Percentiles rank a stretch among this genome's conserved stretches.
Conservation (phyloP, 2,797 vertebrate species). For the Rhinichthys osculus region DNA sequence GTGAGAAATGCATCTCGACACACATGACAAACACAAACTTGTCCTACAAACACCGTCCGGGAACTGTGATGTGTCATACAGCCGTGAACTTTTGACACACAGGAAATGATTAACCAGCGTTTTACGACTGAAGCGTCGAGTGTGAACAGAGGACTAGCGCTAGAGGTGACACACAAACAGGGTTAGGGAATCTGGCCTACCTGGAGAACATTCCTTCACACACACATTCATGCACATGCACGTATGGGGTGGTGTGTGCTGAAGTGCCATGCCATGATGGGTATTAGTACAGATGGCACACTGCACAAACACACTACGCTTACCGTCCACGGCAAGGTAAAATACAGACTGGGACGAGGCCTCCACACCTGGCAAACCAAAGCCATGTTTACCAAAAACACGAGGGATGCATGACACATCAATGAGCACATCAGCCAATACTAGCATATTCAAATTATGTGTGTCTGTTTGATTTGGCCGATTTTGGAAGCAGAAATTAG, state of each 20-base stretch:
- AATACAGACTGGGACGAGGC: constrained; percentile 65
- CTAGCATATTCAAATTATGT: not conserved
- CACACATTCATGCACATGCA: constrained; percentile 27
- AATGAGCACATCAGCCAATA: not conserved
- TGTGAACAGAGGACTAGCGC: not conserved
- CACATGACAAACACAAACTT: not conserved
- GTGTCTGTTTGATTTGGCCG: not conserved
- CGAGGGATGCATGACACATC: constrained; percentile 17
- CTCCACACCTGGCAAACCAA: constrained; percentile 65
- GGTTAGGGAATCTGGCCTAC: constrained; percentile 12
- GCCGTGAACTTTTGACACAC: not conserved
- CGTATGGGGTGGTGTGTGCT: not conserved
- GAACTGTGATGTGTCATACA: not conserved
- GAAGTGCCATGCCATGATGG: not conserved
- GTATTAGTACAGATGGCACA: constrained; percentile 17
- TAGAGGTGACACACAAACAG: constrained; percentile 27
- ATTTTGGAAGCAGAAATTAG: not conserved
- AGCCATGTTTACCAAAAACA: constrained; percentile 56
- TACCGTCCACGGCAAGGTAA: constrained; percentile 68
- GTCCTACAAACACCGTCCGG: not conserved
- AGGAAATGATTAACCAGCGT: constrained; percentile 55
- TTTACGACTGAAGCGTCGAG: constrained; percentile 19
- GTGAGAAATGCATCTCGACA: not conserved
- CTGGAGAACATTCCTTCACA: constrained; percentile 6
- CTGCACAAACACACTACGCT: constrained; percentile 44